Evolutionary conservation across 2,888 invertebrate genomes (phyloP).

Genomic region (Phaonia tiefii): DNA sequence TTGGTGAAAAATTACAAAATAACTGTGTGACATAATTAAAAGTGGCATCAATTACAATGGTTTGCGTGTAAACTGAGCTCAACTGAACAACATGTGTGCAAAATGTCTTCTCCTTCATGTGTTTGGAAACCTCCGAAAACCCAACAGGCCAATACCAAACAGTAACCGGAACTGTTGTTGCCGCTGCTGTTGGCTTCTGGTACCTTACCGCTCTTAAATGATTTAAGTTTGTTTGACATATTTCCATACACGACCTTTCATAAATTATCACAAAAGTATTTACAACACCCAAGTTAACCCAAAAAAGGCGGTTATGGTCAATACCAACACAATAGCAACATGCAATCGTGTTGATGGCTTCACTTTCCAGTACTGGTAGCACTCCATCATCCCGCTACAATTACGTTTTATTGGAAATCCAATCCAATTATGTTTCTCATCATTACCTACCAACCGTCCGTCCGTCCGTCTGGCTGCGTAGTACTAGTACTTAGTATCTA

Average conservation of each 20-base stretch:
- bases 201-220: not conserved
- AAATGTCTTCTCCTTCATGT: not conserved
- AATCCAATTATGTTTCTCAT: conserved; percentile 12
- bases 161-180: conserved; percentile 26
- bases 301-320: not conserved
- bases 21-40: conserved; percentile 66
- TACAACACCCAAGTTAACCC: not conserved
- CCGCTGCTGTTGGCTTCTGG: too few species aligned
- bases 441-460: not conserved
- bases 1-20: conserved; percentile 65
- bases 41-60: conserved; percentile 63
- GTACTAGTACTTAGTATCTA: too few species aligned
- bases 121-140: not conserved
- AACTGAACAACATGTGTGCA: not conserved
- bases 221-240: conserved; percentile 16
- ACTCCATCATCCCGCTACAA: not conserved
- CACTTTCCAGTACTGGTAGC: not conserved
- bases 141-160: not conserved
- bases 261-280: conserved; percentile 9
- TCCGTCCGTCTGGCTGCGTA: too few species aligned
- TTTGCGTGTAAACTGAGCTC: conserved; percentile 37
- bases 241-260: conserved; percentile 5
- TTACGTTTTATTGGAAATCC: conserved; percentile 17
- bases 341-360: not conserved
- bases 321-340: too few species aligned